These are phyloP conservation scores for Gerris buenoi DNA, from an alignment of 1,140 invertebrate species.

Conservation along the genomic window DNA sequence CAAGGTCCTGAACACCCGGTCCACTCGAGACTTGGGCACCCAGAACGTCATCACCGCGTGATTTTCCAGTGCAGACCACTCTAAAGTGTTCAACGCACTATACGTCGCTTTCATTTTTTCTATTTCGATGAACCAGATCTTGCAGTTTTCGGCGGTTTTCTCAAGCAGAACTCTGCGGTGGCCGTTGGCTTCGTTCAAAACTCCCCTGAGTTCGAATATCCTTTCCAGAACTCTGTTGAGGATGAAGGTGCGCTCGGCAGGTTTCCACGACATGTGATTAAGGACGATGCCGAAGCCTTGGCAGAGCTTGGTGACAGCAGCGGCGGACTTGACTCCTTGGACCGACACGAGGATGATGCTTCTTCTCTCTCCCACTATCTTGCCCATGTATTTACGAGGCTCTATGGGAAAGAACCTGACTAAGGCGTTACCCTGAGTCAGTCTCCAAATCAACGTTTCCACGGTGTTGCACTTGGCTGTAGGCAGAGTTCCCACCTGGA, in stretches of 20 bases:
- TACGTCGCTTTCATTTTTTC: conserved; percentile 89
- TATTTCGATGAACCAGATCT: conserved; percentile 90
- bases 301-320: conserved; percentile 89
- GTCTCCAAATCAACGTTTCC: conserved; percentile 71
- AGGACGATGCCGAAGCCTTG: conserved; percentile 81
- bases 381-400: background rate
- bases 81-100: conserved; percentile 75
- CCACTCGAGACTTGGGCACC: conserved; percentile 76
- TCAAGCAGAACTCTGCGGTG: conserved; percentile 84
- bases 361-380: conserved; percentile 65
- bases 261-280: conserved; percentile 82
- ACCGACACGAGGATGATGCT: conserved; percentile 97
- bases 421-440: conserved; percentile 78
- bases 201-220: conserved; percentile 17
- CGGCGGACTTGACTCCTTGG: conserved; percentile 96
- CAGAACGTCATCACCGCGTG: conserved; percentile 97
- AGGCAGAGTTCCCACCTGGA: background rate
- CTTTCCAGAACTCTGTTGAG: conserved; percentile 52
- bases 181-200: conserved; percentile 89
- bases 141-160: conserved; percentile 84
- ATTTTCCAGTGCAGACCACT: conserved; percentile 80
- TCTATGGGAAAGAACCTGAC: conserved; percentile 28
- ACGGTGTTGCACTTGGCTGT: conserved; percentile 35
- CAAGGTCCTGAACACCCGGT: conserved; percentile 79
- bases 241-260: conserved; percentile 72